These are phyloP conservation scores for Cettia cetti DNA, from an alignment of 2,113 vertebrate species.

Conservation along the genomic window DNA sequence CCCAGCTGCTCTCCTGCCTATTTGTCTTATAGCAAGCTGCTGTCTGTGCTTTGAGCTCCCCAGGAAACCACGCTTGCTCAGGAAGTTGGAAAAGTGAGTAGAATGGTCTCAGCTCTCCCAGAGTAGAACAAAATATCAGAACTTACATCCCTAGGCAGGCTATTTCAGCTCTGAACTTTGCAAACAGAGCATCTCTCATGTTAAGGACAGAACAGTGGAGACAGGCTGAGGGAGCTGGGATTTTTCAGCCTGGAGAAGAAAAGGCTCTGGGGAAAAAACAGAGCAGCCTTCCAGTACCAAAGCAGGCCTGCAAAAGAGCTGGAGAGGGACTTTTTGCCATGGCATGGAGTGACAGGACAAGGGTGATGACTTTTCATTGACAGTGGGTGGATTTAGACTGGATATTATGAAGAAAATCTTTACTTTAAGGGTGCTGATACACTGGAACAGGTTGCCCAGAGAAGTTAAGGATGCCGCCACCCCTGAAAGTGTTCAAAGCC, in stretches of 20 bases:
- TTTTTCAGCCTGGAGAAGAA: not conserved
- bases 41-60: not conserved
- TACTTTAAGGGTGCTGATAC: not conserved
- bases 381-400: not conserved
- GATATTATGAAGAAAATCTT: not conserved
- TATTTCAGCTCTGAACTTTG: not conserved
- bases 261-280: not conserved
- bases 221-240: not conserved
- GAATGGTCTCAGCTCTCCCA: not conserved
- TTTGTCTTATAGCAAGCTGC: not conserved
- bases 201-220: not conserved
- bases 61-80: fast-evolving
- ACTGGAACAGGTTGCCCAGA: not conserved
- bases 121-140: not conserved
- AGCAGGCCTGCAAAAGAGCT: not conserved
- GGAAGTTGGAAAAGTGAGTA: not conserved
- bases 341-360: not conserved
- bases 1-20: not conserved
- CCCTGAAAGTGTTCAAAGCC: not conserved
- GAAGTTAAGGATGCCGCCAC: not conserved
- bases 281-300: not conserved
- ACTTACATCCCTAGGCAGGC: not conserved
- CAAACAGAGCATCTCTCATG: fast-evolving
- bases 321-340: not conserved
- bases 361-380: not conserved